Percentiles rank a stretch among this genome's conserved stretches.
Conservation (phyloP, 2,888 invertebrate genomes). For the Apoderus coryli region DNA sequence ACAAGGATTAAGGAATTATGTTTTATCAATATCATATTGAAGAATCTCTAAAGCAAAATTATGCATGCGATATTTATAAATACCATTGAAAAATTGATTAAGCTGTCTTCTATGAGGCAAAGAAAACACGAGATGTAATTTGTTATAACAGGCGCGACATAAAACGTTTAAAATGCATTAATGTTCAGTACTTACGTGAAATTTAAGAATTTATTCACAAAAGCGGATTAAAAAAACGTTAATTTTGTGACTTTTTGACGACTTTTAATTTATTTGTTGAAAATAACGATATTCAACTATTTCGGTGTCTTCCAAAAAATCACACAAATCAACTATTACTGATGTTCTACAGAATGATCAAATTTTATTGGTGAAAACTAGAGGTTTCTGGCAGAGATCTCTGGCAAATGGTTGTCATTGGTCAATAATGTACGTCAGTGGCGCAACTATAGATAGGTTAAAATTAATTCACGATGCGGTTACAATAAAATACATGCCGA, state of each 20-base stretch:
- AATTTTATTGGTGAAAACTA: constrained; percentile 25
- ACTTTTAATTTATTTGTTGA: constrained; percentile 28
- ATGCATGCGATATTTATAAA: constrained; percentile 24
- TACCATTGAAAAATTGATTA: constrained; percentile 24
- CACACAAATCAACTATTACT: no score
- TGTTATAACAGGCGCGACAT: neutral
- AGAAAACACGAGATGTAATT: no score
- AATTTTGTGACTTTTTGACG: constrained; percentile 23
- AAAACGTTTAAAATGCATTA: constrained; percentile 4
- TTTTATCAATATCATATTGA: constrained; percentile 32
- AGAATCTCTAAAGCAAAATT: constrained; percentile 21
- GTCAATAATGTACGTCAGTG: constrained; percentile 16
- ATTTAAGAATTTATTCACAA: constrained; percentile 26
- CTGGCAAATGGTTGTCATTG: constrained; percentile 26
- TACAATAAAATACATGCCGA: no score
- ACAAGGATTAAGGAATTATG: constrained; percentile 24
- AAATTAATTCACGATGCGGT: no score
- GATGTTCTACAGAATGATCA: no score
- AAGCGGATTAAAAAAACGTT: constrained; percentile 21
- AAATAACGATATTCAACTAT: constrained; percentile 31
- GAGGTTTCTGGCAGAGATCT: constrained; percentile 35
- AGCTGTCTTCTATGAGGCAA: constrained; percentile 11
- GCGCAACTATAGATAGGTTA: no score
- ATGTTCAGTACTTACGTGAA: constrained; percentile 29
- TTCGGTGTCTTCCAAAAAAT: no score